Percentiles rank a stretch among this genome's conserved stretches.
Conservation (phyloP, 1,140 invertebrate species). For the Drosophila orena region DNA sequence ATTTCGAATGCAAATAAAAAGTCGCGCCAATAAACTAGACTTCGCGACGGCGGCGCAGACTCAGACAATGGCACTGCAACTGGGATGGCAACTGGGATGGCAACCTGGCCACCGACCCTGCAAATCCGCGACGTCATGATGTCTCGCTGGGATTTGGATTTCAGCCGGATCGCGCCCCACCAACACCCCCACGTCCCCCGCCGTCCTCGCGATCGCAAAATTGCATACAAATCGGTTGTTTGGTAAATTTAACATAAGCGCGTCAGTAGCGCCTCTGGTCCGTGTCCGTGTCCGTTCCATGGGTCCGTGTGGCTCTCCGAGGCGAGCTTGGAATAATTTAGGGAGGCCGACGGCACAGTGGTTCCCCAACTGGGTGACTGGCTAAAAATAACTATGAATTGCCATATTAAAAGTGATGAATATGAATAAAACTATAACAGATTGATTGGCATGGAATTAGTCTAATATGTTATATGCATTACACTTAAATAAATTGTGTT, state of each 20-base stretch:
- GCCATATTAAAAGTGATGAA: background rate
- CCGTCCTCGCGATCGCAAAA: slow-evolving; percentile 59
- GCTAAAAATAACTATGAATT: background rate
- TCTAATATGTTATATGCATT: background rate
- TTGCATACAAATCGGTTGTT: slow-evolving; percentile 84
- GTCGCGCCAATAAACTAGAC: slow-evolving; percentile 84
- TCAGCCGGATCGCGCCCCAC: slow-evolving; percentile 33
- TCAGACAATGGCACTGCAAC: slow-evolving; percentile 51
- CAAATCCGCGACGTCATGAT: slow-evolving; percentile 81
- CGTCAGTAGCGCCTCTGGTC: slow-evolving; percentile 80
- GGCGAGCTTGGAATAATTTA: slow-evolving; percentile 80
- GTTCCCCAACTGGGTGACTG: background rate
- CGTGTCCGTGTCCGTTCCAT: slow-evolving; percentile 8
- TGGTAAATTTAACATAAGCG: slow-evolving; percentile 84
- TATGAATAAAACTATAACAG: no score
- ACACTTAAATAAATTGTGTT: background rate
- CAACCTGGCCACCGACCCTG: slow-evolving; percentile 23
- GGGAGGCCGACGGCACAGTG: slow-evolving; percentile 43
- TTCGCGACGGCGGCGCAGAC: slow-evolving; percentile 61
- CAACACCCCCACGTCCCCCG: no score
- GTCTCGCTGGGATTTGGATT: slow-evolving; percentile 83
- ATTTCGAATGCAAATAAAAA: slow-evolving; percentile 84
- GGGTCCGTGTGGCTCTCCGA: slow-evolving; percentile 47
- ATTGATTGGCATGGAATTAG: no score
- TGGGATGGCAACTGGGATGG: slow-evolving; percentile 4